Evolutionary conservation across 2,797 vertebrate species (phyloP).

Genomic region (Gymnodraco acuticeps): DNA sequence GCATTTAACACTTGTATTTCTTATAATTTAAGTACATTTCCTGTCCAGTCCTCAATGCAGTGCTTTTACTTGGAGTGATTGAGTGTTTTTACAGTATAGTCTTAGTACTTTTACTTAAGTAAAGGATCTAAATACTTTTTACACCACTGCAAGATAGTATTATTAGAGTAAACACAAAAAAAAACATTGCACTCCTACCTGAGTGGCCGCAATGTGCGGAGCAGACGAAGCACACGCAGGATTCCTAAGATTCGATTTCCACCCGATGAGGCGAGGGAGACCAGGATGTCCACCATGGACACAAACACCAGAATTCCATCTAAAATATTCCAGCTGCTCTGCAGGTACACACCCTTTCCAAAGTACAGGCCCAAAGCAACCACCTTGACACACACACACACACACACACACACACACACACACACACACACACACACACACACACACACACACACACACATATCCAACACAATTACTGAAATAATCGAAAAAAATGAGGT

Average conservation of each 20-base stretch:
- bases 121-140: too few relatives aligned
- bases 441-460: conserved; percentile 33
- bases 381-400: conserved; percentile 82
- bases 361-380: conserved; percentile 93
- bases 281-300: conserved; percentile 95
- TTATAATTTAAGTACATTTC: too few relatives aligned
- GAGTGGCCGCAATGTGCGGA: conserved; percentile 94
- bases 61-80: too few relatives aligned
- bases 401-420: conserved; percentile 24
- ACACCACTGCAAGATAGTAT: neutral
- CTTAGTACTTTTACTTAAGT: too few relatives aligned
- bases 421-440: conserved; percentile 16
- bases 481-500: conserved; percentile 35
- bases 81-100: too few relatives aligned
- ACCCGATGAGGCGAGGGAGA: conserved; percentile 91
- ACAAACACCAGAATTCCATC: conserved; percentile 96
- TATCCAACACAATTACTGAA: conserved; percentile 34
- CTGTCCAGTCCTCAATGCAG: too few relatives aligned
- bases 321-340: conserved; percentile 97
- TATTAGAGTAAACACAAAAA: neutral
- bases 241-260: conserved; percentile 96
- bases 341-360: conserved; percentile 91
- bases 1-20: too few relatives aligned
- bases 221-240: conserved; percentile 92
- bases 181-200: conserved; percentile 80